Conservation (phyloP, 2,888 invertebrate species). For the Metallyticus violacea region DNA sequence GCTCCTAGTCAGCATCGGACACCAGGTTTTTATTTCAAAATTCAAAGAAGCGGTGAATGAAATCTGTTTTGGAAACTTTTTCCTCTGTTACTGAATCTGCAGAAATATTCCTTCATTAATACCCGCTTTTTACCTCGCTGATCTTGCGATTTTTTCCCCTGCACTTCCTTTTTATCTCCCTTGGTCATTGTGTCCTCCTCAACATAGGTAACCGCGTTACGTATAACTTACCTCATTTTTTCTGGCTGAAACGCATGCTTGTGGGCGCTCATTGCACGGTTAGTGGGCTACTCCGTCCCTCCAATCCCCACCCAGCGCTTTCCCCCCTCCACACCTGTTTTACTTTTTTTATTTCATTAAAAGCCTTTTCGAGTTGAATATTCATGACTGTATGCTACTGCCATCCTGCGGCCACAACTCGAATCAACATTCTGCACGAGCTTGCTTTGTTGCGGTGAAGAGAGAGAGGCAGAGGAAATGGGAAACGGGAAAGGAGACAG, state of each 20-base stretch:
- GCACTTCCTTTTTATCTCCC: neutral
- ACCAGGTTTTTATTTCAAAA: neutral
- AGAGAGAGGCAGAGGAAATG: neutral
- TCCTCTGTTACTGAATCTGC: neutral
- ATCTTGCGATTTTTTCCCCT: neutral
- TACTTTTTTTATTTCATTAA: constrained; percentile 24
- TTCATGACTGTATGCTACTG: constrained; percentile 23
- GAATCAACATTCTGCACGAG: constrained; percentile 28
- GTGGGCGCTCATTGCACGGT: neutral
- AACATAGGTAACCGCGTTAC: constrained; percentile 3
- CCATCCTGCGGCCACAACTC: constrained; percentile 19
- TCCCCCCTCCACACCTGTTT: neutral
- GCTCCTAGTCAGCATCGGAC: too few relatives aligned
- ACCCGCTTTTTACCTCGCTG: neutral
- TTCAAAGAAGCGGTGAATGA: neutral
- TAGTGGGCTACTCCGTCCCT: neutral
- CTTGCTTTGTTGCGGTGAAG: constrained; percentile 13
- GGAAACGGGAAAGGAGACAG: neutral
- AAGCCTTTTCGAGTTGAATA: constrained; percentile 23
- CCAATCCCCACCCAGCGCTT: neutral
- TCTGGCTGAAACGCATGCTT: neutral
- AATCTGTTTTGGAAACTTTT: neutral
- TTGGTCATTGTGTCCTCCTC: neutral
- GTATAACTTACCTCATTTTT: neutral
- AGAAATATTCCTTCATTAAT: neutral